Percentiles rank a stretch among this genome's conserved stretches.
Conservation (phyloP, 2,113 vertebrate genomes). For the Tragulus kanchil region DNA sequence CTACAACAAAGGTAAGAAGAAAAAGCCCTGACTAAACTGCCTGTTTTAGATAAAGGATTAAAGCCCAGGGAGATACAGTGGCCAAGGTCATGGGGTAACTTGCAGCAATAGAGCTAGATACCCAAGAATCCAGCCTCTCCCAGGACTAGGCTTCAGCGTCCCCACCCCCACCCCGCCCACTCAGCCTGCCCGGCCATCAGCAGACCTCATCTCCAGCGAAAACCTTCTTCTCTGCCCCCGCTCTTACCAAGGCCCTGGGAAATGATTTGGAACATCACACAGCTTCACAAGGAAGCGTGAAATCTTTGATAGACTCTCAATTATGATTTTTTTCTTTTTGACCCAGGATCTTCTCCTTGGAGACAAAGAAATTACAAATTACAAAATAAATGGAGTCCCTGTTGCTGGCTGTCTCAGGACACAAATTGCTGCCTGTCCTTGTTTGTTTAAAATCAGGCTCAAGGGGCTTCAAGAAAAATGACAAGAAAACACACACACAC, state of each 20-base stretch:
- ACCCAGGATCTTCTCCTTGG: constrained; percentile 40
- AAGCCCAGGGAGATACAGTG: not conserved
- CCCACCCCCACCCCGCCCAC: rapidly evolving
- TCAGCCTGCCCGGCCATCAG: not conserved
- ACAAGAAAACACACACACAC: not conserved
- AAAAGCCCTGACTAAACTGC: not conserved
- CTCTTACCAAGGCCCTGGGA: not conserved
- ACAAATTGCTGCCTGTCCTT: constrained; percentile 40
- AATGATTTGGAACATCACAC: not conserved
- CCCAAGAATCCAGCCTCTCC: not conserved
- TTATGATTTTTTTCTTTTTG: not conserved
- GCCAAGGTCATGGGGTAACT: not conserved
- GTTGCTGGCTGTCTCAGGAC: not conserved
- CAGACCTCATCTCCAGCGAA: not conserved
- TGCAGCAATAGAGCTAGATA: not conserved
- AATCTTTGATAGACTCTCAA: not conserved
- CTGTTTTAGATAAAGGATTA: not conserved
- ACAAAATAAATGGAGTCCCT: constrained; percentile 25
- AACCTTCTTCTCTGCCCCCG: not conserved
- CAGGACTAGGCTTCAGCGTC: not conserved
- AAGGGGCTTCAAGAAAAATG: constrained; percentile 18
- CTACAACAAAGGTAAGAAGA: not conserved
- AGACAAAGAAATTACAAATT: constrained; percentile 54
- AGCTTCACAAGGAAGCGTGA: not conserved
- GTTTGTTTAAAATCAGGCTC: not conserved